Evolutionary conservation across 2,113 vertebrate genomes (phyloP), one percentile per base, ranked within the genome.

Genomic region (Pipra filicauda): DNA sequence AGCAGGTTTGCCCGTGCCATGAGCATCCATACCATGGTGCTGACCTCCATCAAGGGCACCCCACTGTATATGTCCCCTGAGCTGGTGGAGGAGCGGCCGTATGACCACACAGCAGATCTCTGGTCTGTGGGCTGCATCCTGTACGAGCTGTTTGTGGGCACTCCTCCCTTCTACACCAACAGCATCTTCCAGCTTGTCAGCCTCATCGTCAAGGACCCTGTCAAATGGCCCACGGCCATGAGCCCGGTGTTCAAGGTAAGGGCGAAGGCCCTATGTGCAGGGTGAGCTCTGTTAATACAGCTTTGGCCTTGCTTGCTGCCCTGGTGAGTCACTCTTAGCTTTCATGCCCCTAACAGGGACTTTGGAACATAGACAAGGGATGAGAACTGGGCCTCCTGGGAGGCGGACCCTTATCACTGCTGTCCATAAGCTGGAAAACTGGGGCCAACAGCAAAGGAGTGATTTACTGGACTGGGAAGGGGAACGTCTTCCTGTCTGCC

Each of bases 61-160:
- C 99, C 99, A 0, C 98, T 99, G 59, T 99, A 99, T 96, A 99
- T 99, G 99, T 99, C 99, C 62, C 99, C 99, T 19, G 99, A 99
- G 96, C 97, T 99, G 95, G 99, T 99, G 90, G 98, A 99, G 88
- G 99, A 99, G 94, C 98, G 97, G 85, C 99, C 99, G 0, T 99
- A 99, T 0, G 99, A 99, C 91, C 99, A 99, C 96, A 99, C 98
- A 0, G 98, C 99, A 3, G 99, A 99, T 96, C 98, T 99, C 39
- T 99, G 99, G 99, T 99, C 99, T 18, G 98, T 99, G 72, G 99
- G 99, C 71, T 99, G 99, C 96, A 99, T 99, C 80, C 97, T 99
- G 12, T 99, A 99, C 3, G 99, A 99, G 93, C 98, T 99, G 93
- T 98, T 99, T 49, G 99, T 98, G 70, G 99, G 99, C 84, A 98